A percentile compares a stretch with the other conserved stretches of the same genome.
phyloP scores from a whole-genome alignment of 2,113 vertebrate species.

The Gallinago media region DNA sequence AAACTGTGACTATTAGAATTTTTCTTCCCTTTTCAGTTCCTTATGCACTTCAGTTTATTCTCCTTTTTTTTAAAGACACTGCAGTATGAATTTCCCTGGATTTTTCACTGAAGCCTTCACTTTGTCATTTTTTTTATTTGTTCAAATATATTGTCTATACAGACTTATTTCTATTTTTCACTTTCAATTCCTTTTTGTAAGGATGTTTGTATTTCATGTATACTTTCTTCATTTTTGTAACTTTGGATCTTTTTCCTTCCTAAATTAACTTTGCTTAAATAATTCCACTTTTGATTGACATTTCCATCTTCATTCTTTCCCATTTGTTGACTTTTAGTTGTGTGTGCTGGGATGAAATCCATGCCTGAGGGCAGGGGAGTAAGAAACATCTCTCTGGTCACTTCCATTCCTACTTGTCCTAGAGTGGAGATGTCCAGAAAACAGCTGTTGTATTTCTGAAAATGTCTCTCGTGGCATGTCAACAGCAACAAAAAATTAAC shows the following conservation, averaged over 20 bases:
- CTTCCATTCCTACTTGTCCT: not conserved
- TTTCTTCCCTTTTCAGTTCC: not conserved
- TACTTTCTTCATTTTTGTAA: not conserved
- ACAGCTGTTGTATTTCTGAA: not conserved
- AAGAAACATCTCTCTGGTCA: not conserved
- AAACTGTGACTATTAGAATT: not conserved
- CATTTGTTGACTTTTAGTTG: not conserved
- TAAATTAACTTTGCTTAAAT: not conserved
- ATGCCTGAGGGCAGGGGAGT: not conserved
- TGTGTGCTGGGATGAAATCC: accelerated
- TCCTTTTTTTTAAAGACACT: not conserved
- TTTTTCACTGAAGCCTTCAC: not conserved
- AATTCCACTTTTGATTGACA: not conserved
- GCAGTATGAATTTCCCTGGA: not conserved
- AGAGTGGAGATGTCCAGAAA: not conserved
- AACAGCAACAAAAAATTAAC: not conserved
- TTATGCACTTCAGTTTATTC: not conserved
- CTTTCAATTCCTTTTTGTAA: not conserved
- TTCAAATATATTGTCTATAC: not conserved
- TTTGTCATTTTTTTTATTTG: not conserved
- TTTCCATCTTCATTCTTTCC: not conserved
- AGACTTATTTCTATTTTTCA: not conserved
- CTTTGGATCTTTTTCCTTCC: not conserved
- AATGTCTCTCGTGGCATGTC: not conserved
- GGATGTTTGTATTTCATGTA: not conserved